Percentiles rank a stretch among this genome's conserved stretches.
phyloP scores from a whole-genome alignment of 2,113 vertebrate genomes.

The Balaeniceps rex region DNA sequence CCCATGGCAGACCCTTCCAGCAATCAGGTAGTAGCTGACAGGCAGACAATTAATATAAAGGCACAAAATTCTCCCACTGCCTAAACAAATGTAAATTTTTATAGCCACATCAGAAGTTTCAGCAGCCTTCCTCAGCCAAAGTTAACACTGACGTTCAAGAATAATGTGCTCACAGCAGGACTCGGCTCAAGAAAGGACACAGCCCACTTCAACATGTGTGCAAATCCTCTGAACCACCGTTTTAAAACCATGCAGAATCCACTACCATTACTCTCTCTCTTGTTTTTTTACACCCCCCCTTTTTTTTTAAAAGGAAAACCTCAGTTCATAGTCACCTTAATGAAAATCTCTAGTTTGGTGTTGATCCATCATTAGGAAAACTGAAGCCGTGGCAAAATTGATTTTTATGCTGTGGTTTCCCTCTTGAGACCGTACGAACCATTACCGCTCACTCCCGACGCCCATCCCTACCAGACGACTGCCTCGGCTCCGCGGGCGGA shows the following conservation, averaged over 20 bases:
- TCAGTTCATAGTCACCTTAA: too few relatives aligned
- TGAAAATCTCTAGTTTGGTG: not conserved
- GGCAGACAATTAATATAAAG: not conserved
- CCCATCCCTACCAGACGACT: too few relatives aligned
- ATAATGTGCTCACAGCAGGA: accelerated
- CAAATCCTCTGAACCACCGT: not conserved
- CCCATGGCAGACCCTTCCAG: not conserved
- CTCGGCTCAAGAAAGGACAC: not conserved
- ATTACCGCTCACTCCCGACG: too few relatives aligned
- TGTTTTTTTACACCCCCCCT: accelerated
- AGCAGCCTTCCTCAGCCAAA: not conserved
- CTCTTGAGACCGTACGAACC: too few relatives aligned
- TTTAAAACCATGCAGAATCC: not conserved
- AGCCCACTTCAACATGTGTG: accelerated
- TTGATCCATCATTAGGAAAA: not conserved
- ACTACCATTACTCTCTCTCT: accelerated
- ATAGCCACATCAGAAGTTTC: not conserved
- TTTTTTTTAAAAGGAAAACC: accelerated
- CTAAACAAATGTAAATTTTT: not conserved
- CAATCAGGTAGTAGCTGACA: not conserved
- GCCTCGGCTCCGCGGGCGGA: too few relatives aligned
- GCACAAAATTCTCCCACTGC: not conserved
- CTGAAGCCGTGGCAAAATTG: accelerated
- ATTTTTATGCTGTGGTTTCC: accelerated
- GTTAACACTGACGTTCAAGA: not conserved